Evolutionary conservation across 2,888 invertebrate genomes (phyloP), one percentile per base, ranked within the genome.

Genomic region (Oegoconia quadripuncta): DNA sequence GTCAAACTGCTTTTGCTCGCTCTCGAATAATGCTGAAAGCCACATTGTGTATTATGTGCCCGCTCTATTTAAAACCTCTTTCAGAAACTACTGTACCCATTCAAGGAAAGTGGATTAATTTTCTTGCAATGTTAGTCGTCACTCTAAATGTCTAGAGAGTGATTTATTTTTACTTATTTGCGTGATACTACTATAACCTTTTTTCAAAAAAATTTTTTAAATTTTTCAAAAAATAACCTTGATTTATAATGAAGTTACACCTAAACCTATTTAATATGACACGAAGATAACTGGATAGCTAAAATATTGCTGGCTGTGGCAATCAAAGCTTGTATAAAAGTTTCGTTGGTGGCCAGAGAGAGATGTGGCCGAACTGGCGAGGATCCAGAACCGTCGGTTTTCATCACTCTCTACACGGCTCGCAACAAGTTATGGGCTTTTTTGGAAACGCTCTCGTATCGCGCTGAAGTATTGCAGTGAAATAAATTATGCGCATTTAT

Each of bases 1-100:
- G 81, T 83, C 76, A 74, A 74, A 78, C 73, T 74, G 76, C 66
- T 75, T 74, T 78, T 67, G 70, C 72, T 70, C 70, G 71, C 59
- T 75, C 68, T 74, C 64, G 71, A 73, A 72, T 77, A 78, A 76
- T 74, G 71, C 68, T 70, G 69, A 69, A 69, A 68, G 66, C 68
- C 68, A 65, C 70, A 74, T 74, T 74, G 71, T 76, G 59, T 63
- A 57, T 58, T 59, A 59, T 64, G 52, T 63, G 35, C 23, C 15
- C 31, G 44, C 23, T 38, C 32, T 34, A 37, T 44, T 36, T 34
- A 37, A 37, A 42, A 27, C 35, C 34, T 28, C 37, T 28, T 38
- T 37, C 36, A 32, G 37, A 15, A 40, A 37, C 37, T 30, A 26
- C 23, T 23, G n/a, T 12, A 3, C 9, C 29, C 11, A 36, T 36